Evolutionary conservation across 2,797 vertebrate species (phyloP), one percentile per base, ranked within the genome.

Genomic region (Acanthopagrus latus): DNA sequence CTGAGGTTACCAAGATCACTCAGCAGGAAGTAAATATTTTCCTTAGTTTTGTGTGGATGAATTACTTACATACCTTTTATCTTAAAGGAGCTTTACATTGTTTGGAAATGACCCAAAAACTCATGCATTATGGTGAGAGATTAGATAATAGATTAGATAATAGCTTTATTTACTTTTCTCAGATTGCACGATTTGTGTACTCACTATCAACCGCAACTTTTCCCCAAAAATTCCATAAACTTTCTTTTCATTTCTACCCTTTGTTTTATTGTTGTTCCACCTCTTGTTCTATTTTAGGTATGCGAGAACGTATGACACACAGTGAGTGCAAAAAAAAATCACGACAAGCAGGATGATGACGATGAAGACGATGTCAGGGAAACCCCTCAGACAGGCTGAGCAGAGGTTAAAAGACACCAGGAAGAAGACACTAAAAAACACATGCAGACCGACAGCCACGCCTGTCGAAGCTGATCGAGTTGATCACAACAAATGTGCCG

Each of bases 371-470:
- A 9, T n/a, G 27, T 11, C 3, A n/a, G 13, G 51, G 11, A 48
- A 81, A 81, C 64, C 11, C 18, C 29, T 43, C 18, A 64, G 16
- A 78, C 58, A 71, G 75, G 69, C 67, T 64, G 21, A 56, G 46
- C 58, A 21, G 1, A 70, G 10, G 12, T 41, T 13, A 5, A 54
- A 64, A 43, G n/a, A 63, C 25, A 67, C 9, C 41, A 51, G 58
- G 64, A 69, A 71, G 50, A 59, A 54, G 5, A 7, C 12, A 0
- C 47, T 44, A 4, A 69, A 58, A 71, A 47, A 0, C 9, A 3
- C 5, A 7, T 11, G 46, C 46, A 10, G 64, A 56, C 48, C 18
- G 0, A 12, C 41, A 21, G 48, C 25, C 75, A 69, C 54, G 16
- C 75, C 81, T 46, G n/a, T 2, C 7, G 10, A 1, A 51, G 55